These are phyloP conservation scores for Merluccius polli DNA, from an alignment of 2,797 vertebrate genomes.

Conservation along the genomic window DNA sequence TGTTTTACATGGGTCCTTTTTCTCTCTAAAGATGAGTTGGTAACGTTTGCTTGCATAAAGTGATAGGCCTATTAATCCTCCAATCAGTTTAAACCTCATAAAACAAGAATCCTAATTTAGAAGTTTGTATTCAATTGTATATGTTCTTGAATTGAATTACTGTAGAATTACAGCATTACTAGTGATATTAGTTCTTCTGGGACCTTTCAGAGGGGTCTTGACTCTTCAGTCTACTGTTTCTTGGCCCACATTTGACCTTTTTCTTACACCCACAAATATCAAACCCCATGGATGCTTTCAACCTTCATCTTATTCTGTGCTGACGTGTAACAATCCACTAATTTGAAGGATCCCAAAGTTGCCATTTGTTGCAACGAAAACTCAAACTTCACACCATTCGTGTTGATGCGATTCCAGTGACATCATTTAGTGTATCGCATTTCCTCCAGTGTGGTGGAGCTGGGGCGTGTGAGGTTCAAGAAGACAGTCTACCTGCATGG, in stretches of 20 bases:
- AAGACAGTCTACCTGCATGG: constrained; percentile 19
- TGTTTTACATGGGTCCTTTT: background rate
- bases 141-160: background rate
- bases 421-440: background rate
- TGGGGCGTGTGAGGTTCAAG: constrained; percentile 15
- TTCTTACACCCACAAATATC: background rate
- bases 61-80: too few relatives aligned
- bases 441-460: constrained; percentile 12
- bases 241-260: background rate
- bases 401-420: background rate
- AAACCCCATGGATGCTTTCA: background rate
- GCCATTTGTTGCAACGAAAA: background rate
- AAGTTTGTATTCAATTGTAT: background rate
- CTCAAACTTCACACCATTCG: background rate
- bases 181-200: background rate
- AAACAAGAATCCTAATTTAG: background rate
- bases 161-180: background rate
- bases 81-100: background rate
- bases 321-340: background rate
- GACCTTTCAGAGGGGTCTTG: background rate
- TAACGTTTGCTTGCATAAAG: too few relatives aligned
- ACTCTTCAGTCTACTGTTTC: background rate
- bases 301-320: background rate
- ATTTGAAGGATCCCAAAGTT: background rate
- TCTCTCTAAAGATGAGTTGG: background rate